A percentile compares a stretch with the other conserved stretches of the same genome.
These are phyloP conservation scores for Callipepla squamata DNA, from an alignment of 2,113 vertebrate species.

Conservation along the genomic window DNA sequence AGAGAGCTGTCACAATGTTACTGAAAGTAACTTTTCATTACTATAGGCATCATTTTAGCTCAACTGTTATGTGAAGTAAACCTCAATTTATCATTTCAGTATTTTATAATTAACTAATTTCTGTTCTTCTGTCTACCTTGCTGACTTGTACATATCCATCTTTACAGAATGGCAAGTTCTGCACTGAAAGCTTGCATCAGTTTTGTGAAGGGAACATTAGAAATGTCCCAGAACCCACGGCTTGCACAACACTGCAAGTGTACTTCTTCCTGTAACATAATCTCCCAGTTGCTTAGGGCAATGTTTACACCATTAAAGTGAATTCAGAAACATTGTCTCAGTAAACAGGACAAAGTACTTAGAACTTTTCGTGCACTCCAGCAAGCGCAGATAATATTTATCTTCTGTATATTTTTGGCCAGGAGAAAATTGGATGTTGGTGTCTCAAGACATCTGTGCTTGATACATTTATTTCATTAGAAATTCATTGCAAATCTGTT, in stretches of 20 bases:
- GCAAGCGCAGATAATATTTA: conserved; percentile 30
- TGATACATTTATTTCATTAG: conserved; percentile 34
- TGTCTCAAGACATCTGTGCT: conserved; percentile 50
- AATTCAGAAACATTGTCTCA: conserved; percentile 40
- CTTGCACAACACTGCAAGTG: conserved; percentile 1
- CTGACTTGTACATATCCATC: not conserved
- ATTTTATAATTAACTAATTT: not conserved
- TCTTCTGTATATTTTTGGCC: conserved; percentile 50
- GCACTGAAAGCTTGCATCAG: not conserved
- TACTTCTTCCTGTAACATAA: not conserved
- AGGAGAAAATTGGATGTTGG: conserved; percentile 43
- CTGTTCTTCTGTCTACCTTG: not conserved
- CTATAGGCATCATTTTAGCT: not conserved
- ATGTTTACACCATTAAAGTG: conserved; percentile 45
- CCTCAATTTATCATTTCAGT: not conserved
- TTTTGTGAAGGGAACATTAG: not conserved
- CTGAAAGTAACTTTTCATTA: not conserved
- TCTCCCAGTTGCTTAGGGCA: conserved; percentile 1
- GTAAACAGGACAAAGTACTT: conserved; percentile 42
- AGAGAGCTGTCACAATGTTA: not conserved
- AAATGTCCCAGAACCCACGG: not conserved
- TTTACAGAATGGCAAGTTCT: not conserved
- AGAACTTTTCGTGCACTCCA: conserved; percentile 50
- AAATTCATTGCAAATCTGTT: conserved; percentile 18
- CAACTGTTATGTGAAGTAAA: not conserved